phyloP scores from a whole-genome alignment of 1,140 invertebrate genomes.

The Spodoptera litura region DNA sequence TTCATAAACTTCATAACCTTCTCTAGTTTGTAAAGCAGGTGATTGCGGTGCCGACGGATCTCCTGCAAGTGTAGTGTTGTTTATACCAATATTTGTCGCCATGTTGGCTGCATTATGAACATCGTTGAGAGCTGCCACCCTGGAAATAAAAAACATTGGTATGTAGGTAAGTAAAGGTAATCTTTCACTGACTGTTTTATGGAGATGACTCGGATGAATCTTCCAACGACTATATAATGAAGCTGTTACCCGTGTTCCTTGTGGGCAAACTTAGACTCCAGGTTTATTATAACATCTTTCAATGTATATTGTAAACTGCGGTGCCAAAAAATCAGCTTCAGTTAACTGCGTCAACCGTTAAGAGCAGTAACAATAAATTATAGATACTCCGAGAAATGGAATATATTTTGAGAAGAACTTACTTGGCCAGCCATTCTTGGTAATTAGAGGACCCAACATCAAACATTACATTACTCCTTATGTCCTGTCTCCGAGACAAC shows the following conservation, averaged over 20 bases:
- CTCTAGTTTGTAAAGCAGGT: slow-evolving; percentile 59
- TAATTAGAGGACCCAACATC: slow-evolving; percentile 90
- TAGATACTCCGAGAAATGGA: no score
- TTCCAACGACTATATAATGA: no score
- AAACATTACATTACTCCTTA: slow-evolving; percentile 84
- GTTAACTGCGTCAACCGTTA: no score
- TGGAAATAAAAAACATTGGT: slow-evolving; percentile 47
- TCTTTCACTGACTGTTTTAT: no score
- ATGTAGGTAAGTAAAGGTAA: background rate
- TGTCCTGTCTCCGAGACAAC: slow-evolving; percentile 55
- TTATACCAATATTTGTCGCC: background rate
- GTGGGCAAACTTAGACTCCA: no score
- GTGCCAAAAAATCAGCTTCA: no score
- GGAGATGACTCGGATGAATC: no score
- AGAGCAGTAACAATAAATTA: no score
- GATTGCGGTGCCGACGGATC: background rate
- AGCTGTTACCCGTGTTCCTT: no score
- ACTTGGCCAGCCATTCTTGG: slow-evolving; percentile 90
- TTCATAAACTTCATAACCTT: slow-evolving; percentile 75
- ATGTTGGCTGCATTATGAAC: slow-evolving; percentile 43
- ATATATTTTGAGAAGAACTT: slow-evolving; percentile 52
- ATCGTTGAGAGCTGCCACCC: slow-evolving; percentile 73
- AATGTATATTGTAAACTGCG: no score
- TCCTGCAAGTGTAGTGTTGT: slow-evolving; percentile 32
- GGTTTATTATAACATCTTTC: no score